phyloP scores from a whole-genome alignment of 2,113 vertebrate species.

The Callithrix jacchus region DNA sequence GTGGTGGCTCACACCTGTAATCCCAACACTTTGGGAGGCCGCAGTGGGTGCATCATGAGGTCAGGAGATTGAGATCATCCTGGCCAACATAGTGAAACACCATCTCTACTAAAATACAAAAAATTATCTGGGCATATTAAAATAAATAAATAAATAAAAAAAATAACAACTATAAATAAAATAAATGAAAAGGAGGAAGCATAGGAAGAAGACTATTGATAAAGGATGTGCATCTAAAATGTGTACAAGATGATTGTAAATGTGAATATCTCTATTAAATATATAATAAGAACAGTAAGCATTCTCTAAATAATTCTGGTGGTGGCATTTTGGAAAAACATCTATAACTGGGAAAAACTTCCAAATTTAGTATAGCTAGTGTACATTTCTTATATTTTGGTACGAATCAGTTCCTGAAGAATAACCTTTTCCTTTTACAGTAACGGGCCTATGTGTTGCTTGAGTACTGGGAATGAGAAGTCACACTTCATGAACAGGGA shows the following conservation, averaged over 20 bases:
- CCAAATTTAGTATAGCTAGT: neutral
- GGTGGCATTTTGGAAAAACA: conserved; percentile 3
- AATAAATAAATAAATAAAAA: too few relatives aligned
- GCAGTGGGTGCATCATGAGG: too few relatives aligned
- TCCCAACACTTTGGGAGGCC: too few relatives aligned
- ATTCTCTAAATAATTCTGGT: neutral
- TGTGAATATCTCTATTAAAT: neutral
- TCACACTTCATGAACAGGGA: neutral
- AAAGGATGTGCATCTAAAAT: neutral
- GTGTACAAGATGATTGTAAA: neutral
- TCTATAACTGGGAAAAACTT: neutral
- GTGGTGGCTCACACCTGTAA: too few relatives aligned
- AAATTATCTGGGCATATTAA: too few relatives aligned
- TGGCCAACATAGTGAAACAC: too few relatives aligned
- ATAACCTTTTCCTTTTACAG: neutral
- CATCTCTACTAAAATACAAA: too few relatives aligned
- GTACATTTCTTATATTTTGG: neutral
- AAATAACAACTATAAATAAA: neutral
- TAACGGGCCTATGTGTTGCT: neutral
- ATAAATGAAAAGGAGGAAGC: neutral
- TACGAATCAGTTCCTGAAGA: neutral
- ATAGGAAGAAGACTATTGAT: neutral
- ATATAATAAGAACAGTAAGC: neutral
- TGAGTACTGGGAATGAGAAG: neutral
- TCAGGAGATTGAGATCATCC: too few relatives aligned